Base-by-base conservation (phyloP, 2,113 vertebrate genomes). In the Pomatorhinus ruficollis region DNA sequence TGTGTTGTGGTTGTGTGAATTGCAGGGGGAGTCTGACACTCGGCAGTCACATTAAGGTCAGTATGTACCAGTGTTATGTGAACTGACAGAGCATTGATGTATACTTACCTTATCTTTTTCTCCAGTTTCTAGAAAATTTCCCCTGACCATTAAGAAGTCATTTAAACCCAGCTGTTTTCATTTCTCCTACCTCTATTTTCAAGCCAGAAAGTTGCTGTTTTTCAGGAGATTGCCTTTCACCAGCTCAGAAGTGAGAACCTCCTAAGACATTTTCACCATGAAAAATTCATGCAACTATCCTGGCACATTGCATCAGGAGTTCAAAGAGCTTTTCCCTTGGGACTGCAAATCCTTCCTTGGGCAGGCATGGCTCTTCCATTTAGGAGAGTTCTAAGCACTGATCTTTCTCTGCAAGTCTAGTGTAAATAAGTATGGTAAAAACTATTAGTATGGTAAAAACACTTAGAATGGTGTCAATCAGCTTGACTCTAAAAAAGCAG, bases 1-100 rank as follows among this genome's bases (percentile, higher is more conserved):
- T 3, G 30, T 8, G 25, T 39, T 33, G 18, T 24, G 17, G 35
- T 4, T 25, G 44, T 5, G 31, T 12, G 9, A 57, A 21, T 4
- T 56, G 6, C 31, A 40, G 11, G 37, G 30, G 35, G n/a, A 61
- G 24, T 35, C 44, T 54, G 59, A 22, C 21, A 15, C 45, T 60
- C 39, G 17, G 20, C 61, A 33, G 22, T 19, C 40, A 24, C 37
- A 4, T 3, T 4, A 24, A 37, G 27, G 4, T 16, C 5, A 39
- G 16, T 1, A 2, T 10, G 70, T 4, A 15, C 71, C 56, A 3
- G 11, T 1, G 23, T 23, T 31, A 60, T 11, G 28, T 20, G 50
- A 83, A 12, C 42, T 18, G 21, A 35, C 52, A 28, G 27, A 31
- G 15, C 23, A 27, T 12, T 65, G 59, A 42, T 5, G 2, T 14